Evolutionary conservation across 1,140 invertebrate species (phyloP).

Genomic region (Zaprionus davidi): DNA sequence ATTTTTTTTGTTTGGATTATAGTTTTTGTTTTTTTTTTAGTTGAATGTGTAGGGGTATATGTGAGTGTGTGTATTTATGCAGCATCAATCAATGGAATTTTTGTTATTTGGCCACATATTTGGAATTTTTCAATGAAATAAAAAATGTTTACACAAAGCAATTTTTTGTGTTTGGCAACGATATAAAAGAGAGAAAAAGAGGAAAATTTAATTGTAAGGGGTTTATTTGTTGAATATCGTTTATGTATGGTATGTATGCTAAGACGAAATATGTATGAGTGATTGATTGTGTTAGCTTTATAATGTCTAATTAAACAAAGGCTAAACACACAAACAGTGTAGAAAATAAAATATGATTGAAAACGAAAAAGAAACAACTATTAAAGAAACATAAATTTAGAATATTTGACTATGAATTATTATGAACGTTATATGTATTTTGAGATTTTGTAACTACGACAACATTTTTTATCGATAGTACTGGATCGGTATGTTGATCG

Average conservation of each 20-base stretch:
- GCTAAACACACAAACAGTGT: slow-evolving; percentile 26
- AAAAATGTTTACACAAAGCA: slow-evolving; percentile 56
- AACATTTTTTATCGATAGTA: slow-evolving; percentile 12
- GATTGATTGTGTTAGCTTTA: slow-evolving; percentile 1
- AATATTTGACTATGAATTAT: slow-evolving; percentile 25
- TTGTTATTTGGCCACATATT: slow-evolving; percentile 62
- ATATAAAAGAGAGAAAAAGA: slow-evolving; percentile 68
- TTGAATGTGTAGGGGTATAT: slow-evolving; percentile 27
- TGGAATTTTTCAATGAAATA: slow-evolving; percentile 61
- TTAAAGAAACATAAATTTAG: slow-evolving; percentile 9
- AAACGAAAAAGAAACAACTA: slow-evolving; percentile 6
- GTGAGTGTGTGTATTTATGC: slow-evolving; percentile 35
- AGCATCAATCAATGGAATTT: slow-evolving; percentile 57
- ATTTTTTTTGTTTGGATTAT: slow-evolving; percentile 19
- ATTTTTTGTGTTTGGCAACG: slow-evolving; percentile 57
- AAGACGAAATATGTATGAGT: slow-evolving; percentile 34
- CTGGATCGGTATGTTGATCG: slow-evolving; percentile 21
- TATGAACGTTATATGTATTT: slow-evolving; percentile 21
- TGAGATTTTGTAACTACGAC: slow-evolving; percentile 28
- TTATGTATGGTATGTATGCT: slow-evolving; percentile 12
- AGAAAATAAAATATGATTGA: slow-evolving; percentile 11
- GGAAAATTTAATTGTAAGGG: slow-evolving; percentile 74
- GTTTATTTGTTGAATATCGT: slow-evolving; percentile 39
- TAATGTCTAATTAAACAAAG: neutral
- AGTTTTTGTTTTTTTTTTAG: slow-evolving; percentile 3